Percentiles rank a stretch among this genome's conserved stretches.
phyloP scores from a whole-genome alignment of 2,888 invertebrate genomes.

The Drosophila phalerata region DNA sequence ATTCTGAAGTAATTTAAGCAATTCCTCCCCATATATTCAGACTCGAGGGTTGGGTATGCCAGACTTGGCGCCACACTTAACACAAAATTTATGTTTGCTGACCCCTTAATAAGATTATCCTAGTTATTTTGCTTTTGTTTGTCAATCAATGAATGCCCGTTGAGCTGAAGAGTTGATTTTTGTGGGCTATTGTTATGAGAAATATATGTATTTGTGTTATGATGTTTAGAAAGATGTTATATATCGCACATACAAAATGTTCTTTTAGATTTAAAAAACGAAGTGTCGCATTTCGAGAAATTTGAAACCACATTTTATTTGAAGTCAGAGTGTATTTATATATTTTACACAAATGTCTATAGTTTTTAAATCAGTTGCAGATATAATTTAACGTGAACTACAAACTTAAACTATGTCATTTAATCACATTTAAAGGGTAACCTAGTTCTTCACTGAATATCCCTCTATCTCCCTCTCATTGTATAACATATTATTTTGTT shows the following conservation, averaged over 20 bases:
- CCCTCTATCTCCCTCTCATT: neutral
- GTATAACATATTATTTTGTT: neutral
- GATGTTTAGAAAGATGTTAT: too few species aligned
- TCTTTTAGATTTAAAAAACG: too few species aligned
- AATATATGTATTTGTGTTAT: too few species aligned
- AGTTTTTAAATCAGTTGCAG: too few species aligned
- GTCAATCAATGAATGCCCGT: neutral
- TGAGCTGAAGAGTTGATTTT: neutral
- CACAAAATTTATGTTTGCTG: slow-evolving; percentile 5
- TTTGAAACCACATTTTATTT: too few species aligned
- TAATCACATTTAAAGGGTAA: too few species aligned
- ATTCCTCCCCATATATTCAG: neutral
- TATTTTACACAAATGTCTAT: too few species aligned
- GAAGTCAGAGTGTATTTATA: too few species aligned
- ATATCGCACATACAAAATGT: too few species aligned
- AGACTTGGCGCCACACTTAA: slow-evolving; percentile 7
- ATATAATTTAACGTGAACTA: too few species aligned
- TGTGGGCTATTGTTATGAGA: neutral
- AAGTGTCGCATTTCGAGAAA: too few species aligned
- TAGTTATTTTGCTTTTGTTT: neutral
- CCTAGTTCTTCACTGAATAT: neutral
- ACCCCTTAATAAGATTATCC: slow-evolving; percentile 6
- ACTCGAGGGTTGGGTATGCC: neutral
- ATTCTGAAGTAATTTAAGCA: slow-evolving; percentile 6
- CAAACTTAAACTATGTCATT: too few species aligned